Conservation (phyloP, 2,888 invertebrate species). For the Acholoe squamosa region DNA sequence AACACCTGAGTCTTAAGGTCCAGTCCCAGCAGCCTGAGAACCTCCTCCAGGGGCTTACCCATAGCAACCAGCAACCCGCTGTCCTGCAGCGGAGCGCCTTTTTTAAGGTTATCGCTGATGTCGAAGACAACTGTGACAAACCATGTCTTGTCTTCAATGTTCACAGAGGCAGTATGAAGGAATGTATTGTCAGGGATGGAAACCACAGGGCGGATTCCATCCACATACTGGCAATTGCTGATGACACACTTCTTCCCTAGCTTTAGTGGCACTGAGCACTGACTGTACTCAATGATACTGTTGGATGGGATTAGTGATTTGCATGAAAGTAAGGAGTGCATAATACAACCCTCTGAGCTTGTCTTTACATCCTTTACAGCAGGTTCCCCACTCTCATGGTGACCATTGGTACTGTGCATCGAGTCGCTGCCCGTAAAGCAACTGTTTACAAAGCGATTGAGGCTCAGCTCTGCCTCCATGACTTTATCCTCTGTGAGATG, state of each 20-base stretch:
- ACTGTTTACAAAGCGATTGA: constrained; percentile 76
- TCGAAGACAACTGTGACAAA: constrained; percentile 80
- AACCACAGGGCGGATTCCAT: constrained; percentile 62
- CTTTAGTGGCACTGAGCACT: constrained; percentile 77
- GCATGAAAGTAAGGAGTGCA: constrained; percentile 78
- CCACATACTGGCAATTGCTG: constrained; percentile 80
- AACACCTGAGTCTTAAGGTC: constrained; percentile 35
- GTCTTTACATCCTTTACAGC: constrained; percentile 52
- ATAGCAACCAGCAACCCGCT: constrained; percentile 72
- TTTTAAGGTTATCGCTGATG: constrained; percentile 80
- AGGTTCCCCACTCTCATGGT: constrained; percentile 10
- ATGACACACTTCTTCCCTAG: constrained; percentile 79
- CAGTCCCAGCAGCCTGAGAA: constrained; percentile 58
- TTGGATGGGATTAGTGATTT: constrained; percentile 71
- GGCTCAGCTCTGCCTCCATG: constrained; percentile 75
- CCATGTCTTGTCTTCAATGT: constrained; percentile 67
- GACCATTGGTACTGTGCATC: neutral
- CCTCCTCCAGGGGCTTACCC: constrained; percentile 70
- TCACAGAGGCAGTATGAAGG: constrained; percentile 80
- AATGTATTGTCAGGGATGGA: constrained; percentile 76
- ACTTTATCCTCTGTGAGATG: constrained; percentile 77
- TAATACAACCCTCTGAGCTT: constrained; percentile 75
- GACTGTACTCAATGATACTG: constrained; percentile 82
- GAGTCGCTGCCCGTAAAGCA: neutral
- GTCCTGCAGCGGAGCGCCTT: constrained; percentile 68